Conservation (phyloP, 2,113 vertebrate species). For the Prunella fulvescens region DNA sequence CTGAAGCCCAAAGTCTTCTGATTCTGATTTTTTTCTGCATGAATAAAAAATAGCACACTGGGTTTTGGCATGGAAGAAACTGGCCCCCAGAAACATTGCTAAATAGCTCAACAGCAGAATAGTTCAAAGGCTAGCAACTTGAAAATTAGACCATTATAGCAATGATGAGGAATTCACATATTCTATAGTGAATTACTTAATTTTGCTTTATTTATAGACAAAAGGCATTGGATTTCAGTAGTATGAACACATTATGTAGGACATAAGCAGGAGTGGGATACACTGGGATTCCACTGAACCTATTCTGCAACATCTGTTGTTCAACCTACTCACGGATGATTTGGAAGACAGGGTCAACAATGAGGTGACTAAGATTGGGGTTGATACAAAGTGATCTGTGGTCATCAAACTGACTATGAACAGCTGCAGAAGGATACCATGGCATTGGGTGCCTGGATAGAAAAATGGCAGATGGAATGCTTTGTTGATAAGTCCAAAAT, state of each 20-base stretch:
- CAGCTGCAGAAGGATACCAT: constrained; percentile 6
- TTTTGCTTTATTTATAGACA: not conserved
- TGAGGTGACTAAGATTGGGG: not conserved
- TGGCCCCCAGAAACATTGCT: not conserved
- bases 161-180: not conserved
- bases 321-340: not conserved
- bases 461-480: constrained; percentile 33
- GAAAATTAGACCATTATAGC: not conserved
- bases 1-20: not conserved
- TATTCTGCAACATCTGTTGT: not conserved
- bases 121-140: not conserved
- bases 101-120: not conserved
- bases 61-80: not conserved
- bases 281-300: not conserved
- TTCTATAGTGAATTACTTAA: not conserved
- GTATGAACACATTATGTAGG: not conserved
- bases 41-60: not conserved
- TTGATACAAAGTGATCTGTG: constrained; percentile 23
- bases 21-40: not conserved
- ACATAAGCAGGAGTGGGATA: not conserved
- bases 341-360: not conserved
- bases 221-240: not conserved
- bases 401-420: constrained; percentile 42
- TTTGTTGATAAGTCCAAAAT: not conserved
- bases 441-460: not conserved